These are phyloP conservation scores for Albula glossodonta DNA, from an alignment of 2,113 vertebrate species.

Conservation along the genomic window DNA sequence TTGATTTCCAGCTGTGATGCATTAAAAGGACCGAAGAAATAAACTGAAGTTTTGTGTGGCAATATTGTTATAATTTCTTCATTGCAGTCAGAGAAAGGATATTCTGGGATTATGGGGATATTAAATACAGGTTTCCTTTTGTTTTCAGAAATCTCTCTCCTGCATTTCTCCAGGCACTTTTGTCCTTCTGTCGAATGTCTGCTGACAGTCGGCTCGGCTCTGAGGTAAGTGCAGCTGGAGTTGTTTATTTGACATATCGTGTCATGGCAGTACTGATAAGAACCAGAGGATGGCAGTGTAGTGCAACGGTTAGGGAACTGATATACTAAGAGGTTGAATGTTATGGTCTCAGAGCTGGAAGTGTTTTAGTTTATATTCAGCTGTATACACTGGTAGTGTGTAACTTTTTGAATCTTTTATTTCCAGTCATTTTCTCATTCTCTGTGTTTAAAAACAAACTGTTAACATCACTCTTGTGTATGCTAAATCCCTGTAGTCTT, in stretches of 20 bases:
- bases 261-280: background rate
- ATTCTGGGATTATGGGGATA: background rate
- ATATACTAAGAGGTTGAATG: no score
- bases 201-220: conserved; percentile 94
- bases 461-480: no score
- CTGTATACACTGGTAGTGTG: no score
- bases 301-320: no score
- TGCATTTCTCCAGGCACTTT: conserved; percentile 92
- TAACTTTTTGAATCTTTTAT: conserved; percentile 62
- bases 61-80: no score
- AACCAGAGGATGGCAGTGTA: no score
- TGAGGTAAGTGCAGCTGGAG: conserved; percentile 77
- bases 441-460: conserved; percentile 60
- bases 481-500: no score
- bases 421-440: conserved; percentile 90
- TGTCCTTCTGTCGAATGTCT: conserved; percentile 98
- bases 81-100: background rate
- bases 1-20: no score
- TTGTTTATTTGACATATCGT: background rate
- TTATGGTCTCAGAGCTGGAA: no score
- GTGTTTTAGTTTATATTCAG: no score
- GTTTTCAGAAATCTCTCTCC: conserved; percentile 86
- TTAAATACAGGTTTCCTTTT: conserved; percentile 31
- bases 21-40: no score
- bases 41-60: no score